Evolutionary conservation across 2,888 invertebrate species (phyloP), one percentile per base, ranked within the genome.

Genomic region (Zele albiditarsus): DNA sequence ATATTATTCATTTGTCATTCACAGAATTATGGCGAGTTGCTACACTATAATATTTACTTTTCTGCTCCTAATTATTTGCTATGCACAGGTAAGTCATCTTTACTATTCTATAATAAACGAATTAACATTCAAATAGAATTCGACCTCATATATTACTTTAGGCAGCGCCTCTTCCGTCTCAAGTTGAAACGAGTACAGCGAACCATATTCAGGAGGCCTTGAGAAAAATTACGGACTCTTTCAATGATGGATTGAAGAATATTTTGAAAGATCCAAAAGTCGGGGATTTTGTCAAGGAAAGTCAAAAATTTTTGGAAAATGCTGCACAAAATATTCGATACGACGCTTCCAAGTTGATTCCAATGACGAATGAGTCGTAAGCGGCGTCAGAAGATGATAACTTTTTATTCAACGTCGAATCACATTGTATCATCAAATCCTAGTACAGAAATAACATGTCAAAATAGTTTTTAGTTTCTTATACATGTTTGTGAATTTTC

Each of bases 1-100:
- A 62, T 20, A 28, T 28, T 5, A 33, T 20, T 12, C 3, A 1
- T 62, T 2, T 16, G 14, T 28, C 5, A 62, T 31, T 31, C 28
- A n/a, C n/a, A n/a, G 20, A n/a, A 65, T 42, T 38, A 87, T 87
- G 87, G 69, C 79, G 25, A 86, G 86, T 68, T 78, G 77, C 53
- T 27, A 82, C 33, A 14, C 84, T 58, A 5, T 82, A 38, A 66
- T 74, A 63, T 25, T 85, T 20, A 53, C 83, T 53, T n/a, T 83
- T 38, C 77, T 74, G 66, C 79, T 80, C 42, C 27, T 84, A 12
- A n/a, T 74, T 31, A 25, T 83, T 68, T 84, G 75, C 71, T 2
- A 76, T n/a, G 62, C 76, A 20, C 83, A 86, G 84, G 87, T 87
- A 33, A 72, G 33, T 28, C 25, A n/a, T 65, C 16, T 25, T 33